Percentiles rank a stretch among this genome's conserved stretches.
Evolutionary conservation across 1,140 invertebrate species (phyloP).

Genomic region (Drosophila trapezifrons): DNA sequence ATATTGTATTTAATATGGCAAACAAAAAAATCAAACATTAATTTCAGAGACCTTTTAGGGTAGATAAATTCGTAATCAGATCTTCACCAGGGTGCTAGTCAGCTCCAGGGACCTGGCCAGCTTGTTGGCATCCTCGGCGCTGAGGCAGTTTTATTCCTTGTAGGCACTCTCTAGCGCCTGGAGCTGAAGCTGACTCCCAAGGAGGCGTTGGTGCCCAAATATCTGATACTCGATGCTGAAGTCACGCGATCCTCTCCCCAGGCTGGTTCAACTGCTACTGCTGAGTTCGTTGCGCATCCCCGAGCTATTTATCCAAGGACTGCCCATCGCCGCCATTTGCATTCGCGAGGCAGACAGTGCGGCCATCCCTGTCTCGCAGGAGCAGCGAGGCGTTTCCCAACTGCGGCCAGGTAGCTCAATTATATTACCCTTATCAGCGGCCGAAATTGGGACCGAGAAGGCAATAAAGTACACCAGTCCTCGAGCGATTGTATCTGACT

Average conservation of each 20-base stretch:
- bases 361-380: slow-evolving; percentile 46
- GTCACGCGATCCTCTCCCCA: slow-evolving; percentile 68
- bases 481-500: slow-evolving; percentile 53
- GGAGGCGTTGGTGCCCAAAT: slow-evolving; percentile 71
- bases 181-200: slow-evolving; percentile 83
- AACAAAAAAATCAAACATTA: no score
- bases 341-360: slow-evolving; percentile 20
- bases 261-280: slow-evolving; percentile 56
- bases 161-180: slow-evolving; percentile 85
- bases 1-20: no score
- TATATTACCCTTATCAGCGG: slow-evolving; percentile 68
- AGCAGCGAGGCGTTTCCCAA: slow-evolving; percentile 71
- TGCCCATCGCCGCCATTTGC: slow-evolving; percentile 57
- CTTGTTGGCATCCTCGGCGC: slow-evolving; percentile 85
- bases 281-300: slow-evolving; percentile 42
- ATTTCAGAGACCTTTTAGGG: no score
- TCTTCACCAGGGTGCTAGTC: slow-evolving; percentile 88
- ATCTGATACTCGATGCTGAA: slow-evolving; percentile 85
- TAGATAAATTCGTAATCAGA: no score
- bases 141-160: slow-evolving; percentile 85
- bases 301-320: slow-evolving; percentile 64
- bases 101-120: slow-evolving; percentile 84
- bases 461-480: slow-evolving; percentile 30
- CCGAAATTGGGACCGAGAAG: slow-evolving; percentile 53
- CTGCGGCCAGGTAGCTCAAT: slow-evolving; percentile 28